phyloP scores from a whole-genome alignment of 1,140 invertebrate species.

The Cotesia typhae region DNA sequence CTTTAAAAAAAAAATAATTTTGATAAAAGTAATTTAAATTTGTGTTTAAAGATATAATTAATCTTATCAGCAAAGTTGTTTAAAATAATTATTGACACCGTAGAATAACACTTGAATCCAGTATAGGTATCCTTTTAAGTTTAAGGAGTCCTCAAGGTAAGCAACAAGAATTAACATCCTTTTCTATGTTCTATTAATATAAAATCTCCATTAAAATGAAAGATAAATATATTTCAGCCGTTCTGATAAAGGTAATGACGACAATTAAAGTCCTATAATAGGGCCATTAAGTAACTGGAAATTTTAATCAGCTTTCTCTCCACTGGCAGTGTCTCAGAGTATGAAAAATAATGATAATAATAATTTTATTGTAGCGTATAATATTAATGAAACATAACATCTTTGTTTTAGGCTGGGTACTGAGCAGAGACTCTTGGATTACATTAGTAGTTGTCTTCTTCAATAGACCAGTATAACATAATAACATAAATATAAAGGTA shows the following conservation, averaged over 20 bases:
- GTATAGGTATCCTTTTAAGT: no score
- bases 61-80: no score
- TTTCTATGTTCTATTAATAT: neutral
- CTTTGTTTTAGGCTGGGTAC: neutral
- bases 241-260: neutral
- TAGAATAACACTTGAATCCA: no score
- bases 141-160: constrained; percentile 5
- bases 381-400: no score
- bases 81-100: no score
- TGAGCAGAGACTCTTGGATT: neutral
- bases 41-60: no score
- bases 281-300: neutral
- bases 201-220: constrained; percentile 9
- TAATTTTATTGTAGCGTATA: no score
- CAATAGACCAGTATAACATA: constrained; percentile 14
- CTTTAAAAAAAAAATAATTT: no score
- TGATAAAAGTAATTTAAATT: no score
- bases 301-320: no score
- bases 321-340: no score
- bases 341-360: no score
- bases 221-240: neutral
- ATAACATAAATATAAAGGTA: constrained; percentile 18
- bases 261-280: constrained; percentile 20
- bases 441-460: constrained; percentile 3
- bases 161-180: neutral